Evolutionary conservation across 2,888 invertebrate species (phyloP).

Genomic region (Trichopoda pennipes): DNA sequence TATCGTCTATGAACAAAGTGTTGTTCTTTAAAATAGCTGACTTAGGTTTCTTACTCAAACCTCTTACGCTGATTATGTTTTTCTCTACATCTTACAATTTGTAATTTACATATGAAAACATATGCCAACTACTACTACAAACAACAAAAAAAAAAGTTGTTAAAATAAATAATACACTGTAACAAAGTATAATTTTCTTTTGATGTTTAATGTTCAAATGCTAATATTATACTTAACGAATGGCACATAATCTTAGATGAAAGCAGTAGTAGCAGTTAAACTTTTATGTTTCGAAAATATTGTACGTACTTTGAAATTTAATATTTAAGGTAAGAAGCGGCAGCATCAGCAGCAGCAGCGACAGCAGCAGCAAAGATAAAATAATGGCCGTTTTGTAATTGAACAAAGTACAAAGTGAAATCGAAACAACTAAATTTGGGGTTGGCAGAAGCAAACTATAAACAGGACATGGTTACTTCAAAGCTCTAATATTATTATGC

Average conservation of each 20-base stretch:
- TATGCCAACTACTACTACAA: conserved; percentile 15
- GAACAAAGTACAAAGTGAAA: too few relatives aligned
- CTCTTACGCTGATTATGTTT: not conserved
- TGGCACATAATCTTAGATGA: conserved; percentile 56
- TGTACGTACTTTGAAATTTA: conserved; percentile 59
- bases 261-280: conserved; percentile 22
- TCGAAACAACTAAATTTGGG: too few relatives aligned
- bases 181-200: conserved; percentile 39
- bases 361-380: not conserved
- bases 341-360: not conserved
- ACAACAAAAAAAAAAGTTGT: not conserved
- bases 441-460: too few relatives aligned
- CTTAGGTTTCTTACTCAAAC: not conserved
- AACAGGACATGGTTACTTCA: too few relatives aligned
- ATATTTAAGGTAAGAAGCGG: conserved; percentile 48
- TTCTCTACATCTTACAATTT: not conserved
- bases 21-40: not conserved
- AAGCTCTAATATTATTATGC: too few relatives aligned
- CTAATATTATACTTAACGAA: not conserved
- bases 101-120: conserved; percentile 17
- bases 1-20: too few relatives aligned
- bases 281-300: conserved; percentile 44
- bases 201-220: conserved; percentile 34
- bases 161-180: not conserved
- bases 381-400: conserved; percentile 1